phyloP scores from a whole-genome alignment of 2,888 invertebrate species.

The Globia sparganii region DNA sequence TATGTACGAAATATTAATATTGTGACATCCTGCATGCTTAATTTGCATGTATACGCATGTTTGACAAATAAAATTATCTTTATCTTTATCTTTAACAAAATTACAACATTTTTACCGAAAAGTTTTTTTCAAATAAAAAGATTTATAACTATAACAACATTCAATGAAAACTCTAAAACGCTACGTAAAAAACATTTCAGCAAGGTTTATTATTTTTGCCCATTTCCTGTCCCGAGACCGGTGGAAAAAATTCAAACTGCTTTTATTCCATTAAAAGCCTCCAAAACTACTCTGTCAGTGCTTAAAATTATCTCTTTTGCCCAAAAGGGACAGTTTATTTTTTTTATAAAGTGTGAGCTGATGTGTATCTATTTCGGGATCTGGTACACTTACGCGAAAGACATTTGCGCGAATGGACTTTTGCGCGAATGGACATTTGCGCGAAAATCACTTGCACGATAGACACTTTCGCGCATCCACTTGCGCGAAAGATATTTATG shows the following conservation, averaged over 20 bases:
- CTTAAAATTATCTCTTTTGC: slow-evolving; percentile 56
- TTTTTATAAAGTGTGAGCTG: slow-evolving; percentile 20
- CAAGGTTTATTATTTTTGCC: slow-evolving; percentile 53
- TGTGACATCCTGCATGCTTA: too few relatives aligned
- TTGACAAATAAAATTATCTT: too few relatives aligned
- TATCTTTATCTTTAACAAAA: too few relatives aligned
- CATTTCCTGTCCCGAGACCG: slow-evolving; percentile 23
- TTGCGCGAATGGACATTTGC: background rate
- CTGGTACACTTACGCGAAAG: too few relatives aligned
- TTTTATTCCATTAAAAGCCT: slow-evolving; percentile 64
- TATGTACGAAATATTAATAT: too few relatives aligned
- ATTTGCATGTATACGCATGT: too few relatives aligned
- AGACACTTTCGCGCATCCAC: too few relatives aligned
- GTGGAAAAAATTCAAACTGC: slow-evolving; percentile 47
- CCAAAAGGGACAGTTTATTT: slow-evolving; percentile 48
- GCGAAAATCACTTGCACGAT: too few relatives aligned
- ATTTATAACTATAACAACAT: slow-evolving; percentile 19
- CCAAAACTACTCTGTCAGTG: slow-evolving; percentile 63
- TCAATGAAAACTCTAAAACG: slow-evolving; percentile 20
- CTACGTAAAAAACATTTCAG: slow-evolving; percentile 46
- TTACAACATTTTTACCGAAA: slow-evolving; percentile 5
- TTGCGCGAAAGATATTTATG: too few relatives aligned
- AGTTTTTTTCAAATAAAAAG: slow-evolving; percentile 3
- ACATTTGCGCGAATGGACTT: too few relatives aligned
- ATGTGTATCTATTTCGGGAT: slow-evolving; percentile 1